These are phyloP conservation scores for Smutsia gigantea DNA, from an alignment of 2,797 vertebrate species.

Conservation along the genomic window DNA sequence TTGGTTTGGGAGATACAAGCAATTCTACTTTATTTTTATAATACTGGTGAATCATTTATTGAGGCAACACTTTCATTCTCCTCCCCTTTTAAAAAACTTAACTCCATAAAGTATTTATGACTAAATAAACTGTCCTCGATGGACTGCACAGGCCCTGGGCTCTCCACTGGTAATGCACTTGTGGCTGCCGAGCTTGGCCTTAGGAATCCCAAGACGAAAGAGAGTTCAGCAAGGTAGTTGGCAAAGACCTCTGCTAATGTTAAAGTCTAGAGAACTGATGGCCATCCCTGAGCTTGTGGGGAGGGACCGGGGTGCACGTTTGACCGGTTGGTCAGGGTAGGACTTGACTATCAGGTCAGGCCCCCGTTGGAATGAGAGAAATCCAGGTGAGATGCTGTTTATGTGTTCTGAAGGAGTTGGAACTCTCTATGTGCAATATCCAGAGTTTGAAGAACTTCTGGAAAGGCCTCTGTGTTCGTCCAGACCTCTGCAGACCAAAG, in stretches of 20 bases:
- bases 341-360: neutral
- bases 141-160: neutral
- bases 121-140: neutral
- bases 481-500: neutral
- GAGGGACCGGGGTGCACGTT: too few relatives aligned
- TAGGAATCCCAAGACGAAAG: neutral
- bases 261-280: neutral
- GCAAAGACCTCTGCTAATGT: neutral
- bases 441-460: neutral
- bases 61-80: conserved; percentile 72
- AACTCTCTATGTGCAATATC: neutral
- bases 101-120: conserved; percentile 58
- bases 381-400: neutral
- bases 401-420: neutral
- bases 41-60: conserved; percentile 74
- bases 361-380: neutral
- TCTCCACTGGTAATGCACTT: neutral
- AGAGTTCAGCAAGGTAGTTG: neutral
- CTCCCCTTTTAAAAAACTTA: neutral
- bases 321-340: neutral
- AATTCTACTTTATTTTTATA: conserved; percentile 63
- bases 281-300: neutral
- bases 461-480: neutral
- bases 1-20: neutral
- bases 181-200: neutral